Percentiles rank a stretch among this genome's conserved stretches.
Conservation (phyloP, 2,797 vertebrate genomes). For the Platyrinchus mystaceus region DNA sequence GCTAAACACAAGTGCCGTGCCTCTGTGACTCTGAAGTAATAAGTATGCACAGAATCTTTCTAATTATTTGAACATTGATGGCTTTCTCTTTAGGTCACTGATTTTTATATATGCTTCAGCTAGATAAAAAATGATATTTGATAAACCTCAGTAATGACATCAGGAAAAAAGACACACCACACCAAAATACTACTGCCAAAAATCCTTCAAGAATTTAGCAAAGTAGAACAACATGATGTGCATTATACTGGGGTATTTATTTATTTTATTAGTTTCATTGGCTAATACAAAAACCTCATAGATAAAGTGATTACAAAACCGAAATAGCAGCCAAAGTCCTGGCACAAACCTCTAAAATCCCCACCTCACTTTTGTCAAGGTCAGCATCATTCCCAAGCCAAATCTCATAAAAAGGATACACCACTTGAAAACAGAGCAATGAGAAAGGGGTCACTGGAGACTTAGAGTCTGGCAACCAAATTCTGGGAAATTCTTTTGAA, state of each 20-base stretch:
- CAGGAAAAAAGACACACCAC: background rate
- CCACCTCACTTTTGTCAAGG: constrained; percentile 42
- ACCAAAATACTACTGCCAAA: constrained; percentile 1
- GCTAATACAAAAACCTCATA: constrained; percentile 29
- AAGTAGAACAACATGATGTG: constrained; percentile 21
- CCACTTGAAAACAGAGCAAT: constrained; percentile 47
- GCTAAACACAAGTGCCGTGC: background rate
- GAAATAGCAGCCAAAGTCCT: constrained; percentile 35
- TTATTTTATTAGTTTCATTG: constrained; percentile 39
- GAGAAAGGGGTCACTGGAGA: constrained; percentile 44
- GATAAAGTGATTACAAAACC: constrained; percentile 59
- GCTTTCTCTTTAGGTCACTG: background rate
- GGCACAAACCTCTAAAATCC: constrained; percentile 13
- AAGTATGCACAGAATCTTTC: background rate
- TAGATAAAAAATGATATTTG: constrained; percentile 20
- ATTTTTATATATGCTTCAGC: background rate
- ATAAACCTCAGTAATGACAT: constrained; percentile 17
- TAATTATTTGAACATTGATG: background rate
- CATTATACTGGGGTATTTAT: constrained; percentile 1
- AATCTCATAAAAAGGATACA: constrained; percentile 49
- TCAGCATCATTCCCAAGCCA: constrained; percentile 45
- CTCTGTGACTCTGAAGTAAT: background rate
- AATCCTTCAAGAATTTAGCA: constrained; percentile 8
- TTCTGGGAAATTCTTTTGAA: constrained; percentile 52
- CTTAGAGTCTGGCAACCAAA: constrained; percentile 18